Evolutionary conservation across 2,113 vertebrate genomes (phyloP), one percentile per base, ranked within the genome.

Genomic region (Oncorhynchus tshawytscha): DNA sequence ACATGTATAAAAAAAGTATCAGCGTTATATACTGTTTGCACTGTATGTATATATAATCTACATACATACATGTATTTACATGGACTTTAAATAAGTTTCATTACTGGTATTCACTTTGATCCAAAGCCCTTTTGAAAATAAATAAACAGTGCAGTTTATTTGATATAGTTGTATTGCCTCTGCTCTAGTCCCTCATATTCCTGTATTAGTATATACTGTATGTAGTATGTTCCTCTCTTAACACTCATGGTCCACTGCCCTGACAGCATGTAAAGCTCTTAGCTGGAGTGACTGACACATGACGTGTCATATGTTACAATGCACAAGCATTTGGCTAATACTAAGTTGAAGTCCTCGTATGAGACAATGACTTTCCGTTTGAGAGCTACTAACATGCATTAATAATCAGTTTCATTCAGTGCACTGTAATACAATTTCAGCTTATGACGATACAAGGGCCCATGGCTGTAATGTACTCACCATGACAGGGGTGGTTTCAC

Each of bases 101-200:
- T 70, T 85, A 86, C 74, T 85, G 70, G 69, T 80, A 79, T 86
- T 88, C 75, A 85, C 79, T 90, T 88, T 81, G 73, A 89, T 86
- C 81, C 85, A 82, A 90, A 93, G 90, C 92, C 92, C 92, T 93
- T 94, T 81, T 89, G 78, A 75, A 86, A 68, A 88, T 82, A 81
- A 66, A 83, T 78, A 81, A 89, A 84, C 87, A 87, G 88, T 87
- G 88, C 86, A 79, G 78, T 82, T 81, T 72, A 70, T 84, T 82
- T 78, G 80, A 86, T 83, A 75, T 77, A 72, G 78, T 70, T 67
- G 73, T 83, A 78, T 81, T 81, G 80, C 80, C 86, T 82, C 80
- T n/a, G 69, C 74, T 76, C 78, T 18, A 15, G 70, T 69, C 24
- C 29, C 24, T 76, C 27, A 3, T 57, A 60, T 69, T 67, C 70